A percentile compares a stretch with the other conserved stretches of the same genome.
phyloP scores from a whole-genome alignment of 2,113 vertebrate species.

The Coracopsis vasa region DNA sequence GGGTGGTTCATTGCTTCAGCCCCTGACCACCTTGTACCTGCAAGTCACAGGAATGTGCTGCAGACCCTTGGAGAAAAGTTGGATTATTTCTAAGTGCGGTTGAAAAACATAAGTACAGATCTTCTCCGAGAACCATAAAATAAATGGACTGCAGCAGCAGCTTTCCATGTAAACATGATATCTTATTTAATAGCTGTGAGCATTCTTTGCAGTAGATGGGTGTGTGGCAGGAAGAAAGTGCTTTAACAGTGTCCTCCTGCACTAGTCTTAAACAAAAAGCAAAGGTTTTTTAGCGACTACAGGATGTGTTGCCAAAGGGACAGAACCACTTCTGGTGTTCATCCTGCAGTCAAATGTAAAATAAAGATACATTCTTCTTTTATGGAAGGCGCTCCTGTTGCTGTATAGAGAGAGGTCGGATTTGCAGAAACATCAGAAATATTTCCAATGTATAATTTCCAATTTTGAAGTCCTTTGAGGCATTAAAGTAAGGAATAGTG shows the following conservation, averaged over 20 bases:
- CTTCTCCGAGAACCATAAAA: not conserved
- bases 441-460: not conserved
- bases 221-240: not conserved
- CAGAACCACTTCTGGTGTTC: not conserved
- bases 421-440: not conserved
- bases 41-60: not conserved
- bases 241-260: not conserved
- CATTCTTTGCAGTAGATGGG: not conserved
- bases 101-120: not conserved
- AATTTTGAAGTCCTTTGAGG: not conserved
- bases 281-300: not conserved
- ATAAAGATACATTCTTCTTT: not conserved
- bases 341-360: not conserved
- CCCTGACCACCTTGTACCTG: not conserved
- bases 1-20: not conserved
- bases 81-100: not conserved
- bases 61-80: not conserved
- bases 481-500: not conserved
- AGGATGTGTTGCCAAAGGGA: not conserved
- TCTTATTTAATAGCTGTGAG: not conserved
- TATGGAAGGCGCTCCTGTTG: not conserved
- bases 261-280: not conserved
- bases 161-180: not conserved
- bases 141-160: not conserved
- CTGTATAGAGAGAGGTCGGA: not conserved